Evolutionary conservation across 2,888 invertebrate species (phyloP), one percentile per base, ranked within the genome.

Genomic region (Drosophila quinaria): DNA sequence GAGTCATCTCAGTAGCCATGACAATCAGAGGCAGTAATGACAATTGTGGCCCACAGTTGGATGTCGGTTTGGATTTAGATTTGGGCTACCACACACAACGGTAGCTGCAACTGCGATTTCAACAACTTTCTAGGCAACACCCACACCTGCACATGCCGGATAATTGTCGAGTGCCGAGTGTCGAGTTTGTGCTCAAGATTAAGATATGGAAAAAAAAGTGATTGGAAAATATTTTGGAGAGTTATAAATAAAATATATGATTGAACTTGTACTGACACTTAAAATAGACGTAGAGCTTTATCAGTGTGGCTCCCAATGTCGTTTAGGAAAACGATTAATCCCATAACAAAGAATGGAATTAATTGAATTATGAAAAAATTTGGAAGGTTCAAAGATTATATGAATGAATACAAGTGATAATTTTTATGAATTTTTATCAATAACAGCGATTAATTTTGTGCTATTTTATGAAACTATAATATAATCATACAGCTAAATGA

Each of bases 101-200:
- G 46, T 41, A 74, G 52, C 65, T 29, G 64, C 37, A 55, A 50
- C 52, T 25, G 35, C 66, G 56, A 52, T 35, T 51, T n/a, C 49
- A 56, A 42, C 64, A 42, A 70, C 77, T 77, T 79, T 70, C 77
- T 64, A 74, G 56, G 63, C 77, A 75, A 70, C 77, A 67, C 77
- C 80, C 80, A 75, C 78, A 29, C 29, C 8, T 8, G 62, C 76
- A 41, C 4, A 17, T 22, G 42, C 13, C 47, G 9, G 39, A 11
- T 29, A 50, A 63, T 52, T 69, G 25, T 41, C 25, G 25, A 25
- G 25, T 4, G 4, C 5, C 4, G 22, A 29, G 56, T 63, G 70
- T 33, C 35, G 69, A 62, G 80, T 75, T 54, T 44, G 63, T 58
- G 58, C 58, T 74, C 69, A 62, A 80, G 76, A 75, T 75, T 64